Conservation (phyloP, 2,888 invertebrate species). For the Dusona sp. region DNA sequence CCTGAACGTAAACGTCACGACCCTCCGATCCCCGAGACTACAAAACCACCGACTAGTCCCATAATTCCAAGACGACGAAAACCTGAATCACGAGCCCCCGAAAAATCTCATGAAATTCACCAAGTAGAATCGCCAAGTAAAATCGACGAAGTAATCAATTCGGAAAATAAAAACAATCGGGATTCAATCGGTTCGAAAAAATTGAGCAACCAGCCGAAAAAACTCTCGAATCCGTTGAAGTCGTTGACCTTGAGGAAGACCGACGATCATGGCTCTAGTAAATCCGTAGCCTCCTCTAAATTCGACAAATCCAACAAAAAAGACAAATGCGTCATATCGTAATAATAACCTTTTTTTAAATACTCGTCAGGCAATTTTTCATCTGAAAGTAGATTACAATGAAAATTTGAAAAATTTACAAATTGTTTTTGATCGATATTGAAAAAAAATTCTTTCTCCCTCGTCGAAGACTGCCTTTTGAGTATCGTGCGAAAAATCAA, state of each 20-base stretch:
- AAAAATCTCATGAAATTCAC: constrained; percentile 25
- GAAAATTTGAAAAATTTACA: background rate
- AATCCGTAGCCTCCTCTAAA: constrained; percentile 74
- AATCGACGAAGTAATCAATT: constrained; percentile 35
- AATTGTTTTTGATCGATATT: background rate
- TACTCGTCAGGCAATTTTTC: constrained; percentile 39
- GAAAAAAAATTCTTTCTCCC: background rate
- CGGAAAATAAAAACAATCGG: constrained; percentile 23
- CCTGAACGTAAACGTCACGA: constrained; percentile 75
- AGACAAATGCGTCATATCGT: constrained; percentile 80
- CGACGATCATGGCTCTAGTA: constrained; percentile 74
- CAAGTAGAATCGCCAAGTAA: constrained; percentile 19
- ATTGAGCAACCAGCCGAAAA: constrained; percentile 35
- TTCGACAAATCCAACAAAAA: constrained; percentile 74
- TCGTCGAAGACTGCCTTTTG: background rate
- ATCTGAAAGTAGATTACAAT: background rate
- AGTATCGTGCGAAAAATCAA: constrained; percentile 5
- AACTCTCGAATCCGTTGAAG: constrained; percentile 54
- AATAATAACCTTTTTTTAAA: constrained; percentile 47
- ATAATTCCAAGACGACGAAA: constrained; percentile 72
- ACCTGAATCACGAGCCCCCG: constrained; percentile 54
- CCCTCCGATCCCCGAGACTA: constrained; percentile 44
- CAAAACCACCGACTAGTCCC: constrained; percentile 53
- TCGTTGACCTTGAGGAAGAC: constrained; percentile 63
- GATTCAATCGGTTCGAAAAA: constrained; percentile 16